Base-by-base conservation (phyloP, 2,888 invertebrate genomes). In the Chydorus sphaericus region DNA sequence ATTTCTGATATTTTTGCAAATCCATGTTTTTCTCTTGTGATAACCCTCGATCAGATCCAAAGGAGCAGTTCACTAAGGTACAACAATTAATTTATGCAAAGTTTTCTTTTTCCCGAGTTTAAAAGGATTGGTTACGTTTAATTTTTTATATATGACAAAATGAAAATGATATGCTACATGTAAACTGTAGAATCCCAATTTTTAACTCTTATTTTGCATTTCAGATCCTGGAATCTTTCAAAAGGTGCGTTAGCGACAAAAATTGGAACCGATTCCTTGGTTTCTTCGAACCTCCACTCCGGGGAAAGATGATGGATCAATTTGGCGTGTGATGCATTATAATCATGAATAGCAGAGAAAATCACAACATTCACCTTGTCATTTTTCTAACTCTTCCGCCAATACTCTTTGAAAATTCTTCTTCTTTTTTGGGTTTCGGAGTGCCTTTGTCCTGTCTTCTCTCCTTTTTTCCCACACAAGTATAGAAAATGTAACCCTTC, bases 1-100 rank as follows among this genome's bases (percentile, higher is more conserved):
- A 98, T 70, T 99, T 99, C 70, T 93, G 98, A 73, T 99, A 85
- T 78, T 96, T 98, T 77, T 98, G 98, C 72, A 98, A 99, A n/a
- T n/a, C n/a, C 77, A 98, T 97, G 16, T 90, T 99, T 39, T 97
- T 96, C 30, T 97, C 96, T 3, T 98, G 98, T 98, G 82, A 85
- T 48, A 85, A 84, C 64, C 96, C 97, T 3, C 89, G 91, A 66
- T 85, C 86, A 60, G 96, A 98, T 70, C 78, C 99, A 59, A 94
- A 93, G 74, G 91, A 93, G 67, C 94, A 94, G 85, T 96, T 99
- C 73, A 83, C 85, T 62, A 93, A 93, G 79, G 91, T 90, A 71
- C 63, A 63, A 62, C 60, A 38, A 50, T 50, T 38, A 14, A 54
- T 29, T n/a, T n/a, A n/a, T 14, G n/a, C n/a, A 20, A 16, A 2